Percentiles rank a stretch among this genome's conserved stretches.
phyloP scores from a whole-genome alignment of 2,888 invertebrate genomes.

The Aphodius granarius region DNA sequence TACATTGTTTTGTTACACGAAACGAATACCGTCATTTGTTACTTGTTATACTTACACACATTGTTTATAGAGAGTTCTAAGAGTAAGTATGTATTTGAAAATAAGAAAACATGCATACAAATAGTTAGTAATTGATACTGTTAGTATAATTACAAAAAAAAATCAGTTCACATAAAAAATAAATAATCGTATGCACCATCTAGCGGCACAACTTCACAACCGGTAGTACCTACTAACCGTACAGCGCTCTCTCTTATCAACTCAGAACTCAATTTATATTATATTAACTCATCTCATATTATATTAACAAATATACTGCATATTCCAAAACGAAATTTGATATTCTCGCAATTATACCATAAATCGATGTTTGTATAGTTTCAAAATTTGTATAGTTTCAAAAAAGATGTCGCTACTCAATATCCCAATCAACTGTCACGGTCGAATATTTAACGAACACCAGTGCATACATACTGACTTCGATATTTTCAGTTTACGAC shows the following conservation, averaged over 20 bases:
- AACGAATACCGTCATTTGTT: background rate
- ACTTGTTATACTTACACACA: background rate
- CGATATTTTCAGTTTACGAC: slow-evolving; percentile 27
- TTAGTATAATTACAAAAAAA: background rate
- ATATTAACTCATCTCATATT: background rate
- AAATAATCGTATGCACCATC: background rate
- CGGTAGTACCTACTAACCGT: background rate
- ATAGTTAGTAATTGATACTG: no score
- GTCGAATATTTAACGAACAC: slow-evolving; percentile 4
- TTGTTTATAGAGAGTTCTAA: no score
- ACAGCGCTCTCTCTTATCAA: background rate
- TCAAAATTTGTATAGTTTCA: background rate
- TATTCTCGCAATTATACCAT: background rate
- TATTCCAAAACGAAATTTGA: no score
- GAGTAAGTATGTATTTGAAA: no score
- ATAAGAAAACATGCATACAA: no score
- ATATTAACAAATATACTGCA: background rate
- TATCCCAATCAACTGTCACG: slow-evolving; percentile 1
- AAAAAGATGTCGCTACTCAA: slow-evolving; percentile 1
- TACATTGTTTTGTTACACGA: background rate
- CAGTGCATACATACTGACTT: slow-evolving; percentile 13
- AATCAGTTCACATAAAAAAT: background rate
- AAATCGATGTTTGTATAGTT: slow-evolving; percentile 1
- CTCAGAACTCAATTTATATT: background rate
- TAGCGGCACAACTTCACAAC: background rate